Evolutionary conservation across 2,797 vertebrate species (phyloP), one percentile per base, ranked within the genome.

Genomic region (Erethizon dorsatum): DNA sequence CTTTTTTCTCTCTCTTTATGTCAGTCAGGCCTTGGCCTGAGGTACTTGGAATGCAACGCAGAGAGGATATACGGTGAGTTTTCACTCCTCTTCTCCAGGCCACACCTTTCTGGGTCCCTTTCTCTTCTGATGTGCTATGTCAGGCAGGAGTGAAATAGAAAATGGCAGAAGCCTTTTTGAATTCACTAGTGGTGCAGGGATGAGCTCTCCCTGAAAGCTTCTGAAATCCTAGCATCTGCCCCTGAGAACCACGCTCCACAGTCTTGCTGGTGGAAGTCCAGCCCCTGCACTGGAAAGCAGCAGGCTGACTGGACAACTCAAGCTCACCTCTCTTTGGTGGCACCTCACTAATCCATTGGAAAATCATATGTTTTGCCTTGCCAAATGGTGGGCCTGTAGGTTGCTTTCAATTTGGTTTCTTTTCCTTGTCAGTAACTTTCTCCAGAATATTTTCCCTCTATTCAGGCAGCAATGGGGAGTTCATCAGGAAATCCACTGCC

Each of bases 121-220:
- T 73, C 6, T 90, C 77, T 96, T 85, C 73, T 69, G 18, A 83
- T 80, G 17, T 75, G 14, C 33, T 83, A 14, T 90, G 17, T 92
- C 11, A 73, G 63, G 61, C 17, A 79, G 33, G 24, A 88, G 54
- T 31, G 31, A n/a, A 90, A 82, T 84, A 57, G 59, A 85, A 85
- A 73, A 37, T 83, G 31, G 54, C 31, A n/a, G 83, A 57, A 75
- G 2, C 5, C 24, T 90, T n/a, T 45, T 78, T 20, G 17, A 8
- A 31, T 82, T 80, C 47, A 31, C 17, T 17, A 54, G 5, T 54
- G n/a, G 11, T 33, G 8, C 26, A 12, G 15, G 1, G 6, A 1
- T 2, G 7, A 6, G 17, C 9, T 75, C 37, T 5, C 6, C 41
- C 69, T 26, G 33, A 69, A 11, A 28, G 20, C 12, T 18, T 65